Percentiles rank a stretch among this genome's conserved stretches.
Evolutionary conservation across 2,113 vertebrate genomes (phyloP).

Genomic region (Cyanocitta stelleri): DNA sequence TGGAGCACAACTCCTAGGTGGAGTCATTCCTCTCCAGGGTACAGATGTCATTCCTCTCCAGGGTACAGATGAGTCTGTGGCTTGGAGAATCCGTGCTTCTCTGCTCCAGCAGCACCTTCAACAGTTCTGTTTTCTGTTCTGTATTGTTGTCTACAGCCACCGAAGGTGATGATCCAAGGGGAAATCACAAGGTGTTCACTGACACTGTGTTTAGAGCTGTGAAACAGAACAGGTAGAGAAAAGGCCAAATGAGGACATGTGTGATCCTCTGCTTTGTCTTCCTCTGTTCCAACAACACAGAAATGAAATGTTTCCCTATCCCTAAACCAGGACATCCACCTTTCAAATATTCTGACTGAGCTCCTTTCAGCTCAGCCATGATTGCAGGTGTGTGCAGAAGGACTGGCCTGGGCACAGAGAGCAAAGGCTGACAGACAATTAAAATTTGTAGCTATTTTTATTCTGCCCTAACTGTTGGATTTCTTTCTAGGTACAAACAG

Average conservation of each 20-base stretch:
- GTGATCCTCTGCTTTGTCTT: neutral
- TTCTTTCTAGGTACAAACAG: neutral
- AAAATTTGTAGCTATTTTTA: neutral
- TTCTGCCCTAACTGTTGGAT: neutral
- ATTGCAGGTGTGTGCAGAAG: neutral
- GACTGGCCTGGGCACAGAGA: neutral
- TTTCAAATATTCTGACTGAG: neutral
- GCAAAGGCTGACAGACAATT: neutral
- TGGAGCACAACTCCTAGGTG: neutral
- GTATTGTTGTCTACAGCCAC: neutral
- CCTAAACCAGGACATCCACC: neutral
- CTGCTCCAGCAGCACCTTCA: neutral
- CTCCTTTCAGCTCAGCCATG: neutral
- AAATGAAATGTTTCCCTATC: neutral
- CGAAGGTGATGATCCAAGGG: neutral
- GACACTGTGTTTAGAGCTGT: neutral
- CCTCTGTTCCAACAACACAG: neutral
- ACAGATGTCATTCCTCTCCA: neutral
- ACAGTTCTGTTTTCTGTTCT: neutral
- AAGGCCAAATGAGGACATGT: neutral
- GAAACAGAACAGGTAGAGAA: neutral
- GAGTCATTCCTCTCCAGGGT: neutral
- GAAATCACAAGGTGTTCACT: neutral
- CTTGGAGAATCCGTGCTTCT: accelerated
- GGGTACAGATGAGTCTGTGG: neutral